These are phyloP conservation scores for Sylvilagus bachmani DNA, from an alignment of 2,113 vertebrate species.

Conservation along the genomic window DNA sequence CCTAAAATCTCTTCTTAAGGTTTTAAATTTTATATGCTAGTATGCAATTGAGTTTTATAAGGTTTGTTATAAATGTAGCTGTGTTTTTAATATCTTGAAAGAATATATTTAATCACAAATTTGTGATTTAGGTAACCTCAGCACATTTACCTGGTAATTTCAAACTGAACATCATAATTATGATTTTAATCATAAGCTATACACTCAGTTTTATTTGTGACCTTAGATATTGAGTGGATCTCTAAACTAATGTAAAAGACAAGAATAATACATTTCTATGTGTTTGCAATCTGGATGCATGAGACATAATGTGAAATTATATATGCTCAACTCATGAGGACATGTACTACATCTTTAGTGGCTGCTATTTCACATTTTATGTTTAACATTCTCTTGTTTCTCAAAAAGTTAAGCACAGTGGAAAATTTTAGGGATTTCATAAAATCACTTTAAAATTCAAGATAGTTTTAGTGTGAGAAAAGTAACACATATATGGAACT, in stretches of 20 bases:
- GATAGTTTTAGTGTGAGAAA: background rate
- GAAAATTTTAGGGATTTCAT: background rate
- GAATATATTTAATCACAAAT: background rate
- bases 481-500: slow-evolving; percentile 22
- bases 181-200: background rate
- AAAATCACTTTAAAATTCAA: slow-evolving; percentile 39
- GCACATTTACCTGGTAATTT: background rate
- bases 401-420: background rate
- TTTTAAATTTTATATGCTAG: slow-evolving; percentile 31
- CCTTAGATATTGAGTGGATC: background rate
- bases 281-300: background rate
- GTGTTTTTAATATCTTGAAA: slow-evolving; percentile 23
- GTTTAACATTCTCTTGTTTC: background rate
- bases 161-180: background rate
- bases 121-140: slow-evolving; percentile 23
- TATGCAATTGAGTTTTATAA: slow-evolving; percentile 28
- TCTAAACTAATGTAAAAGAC: background rate
- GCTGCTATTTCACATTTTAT: background rate
- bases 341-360: background rate
- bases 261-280: background rate
- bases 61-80: background rate
- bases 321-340: background rate
- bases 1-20: slow-evolving; percentile 25
- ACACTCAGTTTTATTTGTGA: background rate
- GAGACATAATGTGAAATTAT: background rate